Conservation (phyloP, 2,113 vertebrate genomes). For the Corythornis vintsioides region DNA sequence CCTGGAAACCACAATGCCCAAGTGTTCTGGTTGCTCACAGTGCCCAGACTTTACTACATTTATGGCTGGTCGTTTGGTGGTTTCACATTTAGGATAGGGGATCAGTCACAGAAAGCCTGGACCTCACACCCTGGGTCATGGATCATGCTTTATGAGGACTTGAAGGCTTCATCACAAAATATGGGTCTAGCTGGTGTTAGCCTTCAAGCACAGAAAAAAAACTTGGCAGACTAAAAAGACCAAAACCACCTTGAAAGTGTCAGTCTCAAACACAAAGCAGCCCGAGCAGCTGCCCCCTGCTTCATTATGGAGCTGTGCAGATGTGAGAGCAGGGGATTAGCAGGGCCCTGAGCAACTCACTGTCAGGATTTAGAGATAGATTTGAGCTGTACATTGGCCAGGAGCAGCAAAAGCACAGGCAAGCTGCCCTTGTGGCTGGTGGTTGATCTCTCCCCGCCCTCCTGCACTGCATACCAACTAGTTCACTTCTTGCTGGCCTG, state of each 20-base stretch:
- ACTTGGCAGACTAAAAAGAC: neutral
- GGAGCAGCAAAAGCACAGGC: neutral
- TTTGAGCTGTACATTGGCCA: neutral
- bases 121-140: neutral
- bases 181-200: neutral
- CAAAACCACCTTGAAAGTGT: neutral
- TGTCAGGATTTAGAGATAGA: constrained; percentile 8
- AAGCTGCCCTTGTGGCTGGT: neutral
- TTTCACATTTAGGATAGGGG: neutral
- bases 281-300: neutral
- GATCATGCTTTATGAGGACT: neutral
- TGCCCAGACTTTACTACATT: rapidly evolving
- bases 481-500: neutral
- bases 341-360: neutral
- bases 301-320: neutral
- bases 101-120: neutral
- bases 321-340: neutral
- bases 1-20: rapidly evolving
- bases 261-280: neutral
- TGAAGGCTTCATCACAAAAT: neutral
- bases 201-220: neutral
- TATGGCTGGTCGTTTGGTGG: rapidly evolving
- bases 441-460: neutral
- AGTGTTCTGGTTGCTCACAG: rapidly evolving
- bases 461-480: neutral